Percentiles rank a stretch among this genome's conserved stretches.
These are phyloP conservation scores for Adoxophyes honmai DNA, from an alignment of 1,140 invertebrate species.

Conservation along the genomic window DNA sequence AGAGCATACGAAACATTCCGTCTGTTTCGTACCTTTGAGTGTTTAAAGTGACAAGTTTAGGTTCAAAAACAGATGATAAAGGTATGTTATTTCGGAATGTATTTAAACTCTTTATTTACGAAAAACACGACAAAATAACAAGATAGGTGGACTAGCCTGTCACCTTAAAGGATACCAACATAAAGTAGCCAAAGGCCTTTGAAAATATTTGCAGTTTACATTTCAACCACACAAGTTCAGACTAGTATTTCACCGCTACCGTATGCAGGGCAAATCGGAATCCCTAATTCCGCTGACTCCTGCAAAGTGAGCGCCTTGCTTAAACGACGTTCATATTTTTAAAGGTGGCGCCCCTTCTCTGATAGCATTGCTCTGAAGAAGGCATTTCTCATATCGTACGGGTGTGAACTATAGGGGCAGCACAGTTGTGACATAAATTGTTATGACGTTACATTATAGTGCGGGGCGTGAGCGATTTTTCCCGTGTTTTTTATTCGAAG, in stretches of 20 bases:
- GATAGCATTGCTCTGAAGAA: constrained; percentile 11
- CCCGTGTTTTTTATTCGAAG: background rate
- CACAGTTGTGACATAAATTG: constrained; percentile 11
- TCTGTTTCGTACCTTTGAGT: too few relatives aligned
- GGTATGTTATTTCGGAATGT: too few relatives aligned
- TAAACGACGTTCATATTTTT: constrained; percentile 25
- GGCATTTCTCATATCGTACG: constrained; percentile 9
- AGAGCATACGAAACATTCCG: too few relatives aligned
- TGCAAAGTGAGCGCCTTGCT: constrained; percentile 18
- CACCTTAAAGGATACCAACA: too few relatives aligned
- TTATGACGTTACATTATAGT: constrained; percentile 15
- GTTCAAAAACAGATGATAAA: too few relatives aligned
- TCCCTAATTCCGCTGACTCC: constrained; percentile 18
- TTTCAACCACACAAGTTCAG: background rate
- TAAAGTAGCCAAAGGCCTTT: too few relatives aligned
- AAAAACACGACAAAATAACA: too few relatives aligned
- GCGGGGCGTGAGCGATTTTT: background rate
- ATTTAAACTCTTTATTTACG: too few relatives aligned
- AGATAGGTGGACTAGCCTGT: too few relatives aligned
- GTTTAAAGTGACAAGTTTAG: too few relatives aligned
- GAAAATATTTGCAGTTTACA: too few relatives aligned
- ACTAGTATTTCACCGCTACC: background rate
- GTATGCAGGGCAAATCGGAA: background rate
- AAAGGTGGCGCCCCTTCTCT: constrained; percentile 19
- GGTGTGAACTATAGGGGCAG: constrained; percentile 12